phyloP scores from a whole-genome alignment of 1,140 invertebrate genomes.

The Sinella curviseta region DNA sequence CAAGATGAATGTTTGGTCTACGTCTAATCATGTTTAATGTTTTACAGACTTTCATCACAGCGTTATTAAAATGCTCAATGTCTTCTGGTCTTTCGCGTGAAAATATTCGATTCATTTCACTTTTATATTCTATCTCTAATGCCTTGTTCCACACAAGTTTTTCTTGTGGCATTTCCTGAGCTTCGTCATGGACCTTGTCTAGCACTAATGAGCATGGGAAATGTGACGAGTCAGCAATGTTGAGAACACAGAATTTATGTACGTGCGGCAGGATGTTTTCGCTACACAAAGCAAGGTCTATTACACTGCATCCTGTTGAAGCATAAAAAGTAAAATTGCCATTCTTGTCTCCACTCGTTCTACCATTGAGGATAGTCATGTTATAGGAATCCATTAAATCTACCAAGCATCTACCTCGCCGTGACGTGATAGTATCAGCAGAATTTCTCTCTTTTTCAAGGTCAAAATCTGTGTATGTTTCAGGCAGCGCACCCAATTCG shows the following conservation, averaged over 20 bases:
- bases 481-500: background rate
- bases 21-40: background rate
- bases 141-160: background rate
- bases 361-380: background rate
- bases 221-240: background rate
- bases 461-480: background rate
- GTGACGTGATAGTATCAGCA: background rate
- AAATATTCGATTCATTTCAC: background rate
- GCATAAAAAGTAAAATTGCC: background rate
- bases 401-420: background rate
- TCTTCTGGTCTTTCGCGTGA: background rate
- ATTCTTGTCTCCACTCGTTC: background rate
- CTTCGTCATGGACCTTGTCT: background rate
- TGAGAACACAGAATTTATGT: background rate
- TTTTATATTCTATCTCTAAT: background rate
- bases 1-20: background rate
- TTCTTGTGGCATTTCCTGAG: background rate
- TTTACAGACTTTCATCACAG: background rate
- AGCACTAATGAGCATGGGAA: background rate
- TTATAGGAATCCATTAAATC: background rate
- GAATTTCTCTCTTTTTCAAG: background rate
- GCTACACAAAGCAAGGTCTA: background rate
- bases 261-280: background rate
- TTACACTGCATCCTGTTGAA: background rate
- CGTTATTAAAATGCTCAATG: background rate